These are phyloP conservation scores for Acleris laterana DNA, from an alignment of 2,888 invertebrate species.

Conservation along the genomic window DNA sequence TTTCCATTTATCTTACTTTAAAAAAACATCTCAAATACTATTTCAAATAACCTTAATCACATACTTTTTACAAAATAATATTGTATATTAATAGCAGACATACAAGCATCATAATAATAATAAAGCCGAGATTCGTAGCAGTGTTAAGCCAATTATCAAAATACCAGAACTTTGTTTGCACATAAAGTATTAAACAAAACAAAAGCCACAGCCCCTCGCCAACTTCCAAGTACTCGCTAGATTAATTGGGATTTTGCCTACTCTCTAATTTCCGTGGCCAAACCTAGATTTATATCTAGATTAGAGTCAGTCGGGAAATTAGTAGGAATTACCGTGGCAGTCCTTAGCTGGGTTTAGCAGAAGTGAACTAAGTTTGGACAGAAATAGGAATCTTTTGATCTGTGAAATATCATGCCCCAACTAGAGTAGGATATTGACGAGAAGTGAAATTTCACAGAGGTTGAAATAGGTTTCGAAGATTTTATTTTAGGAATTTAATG, in stretches of 20 bases:
- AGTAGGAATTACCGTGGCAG: conserved; percentile 61
- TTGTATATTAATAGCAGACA: too few relatives aligned
- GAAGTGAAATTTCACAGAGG: conserved; percentile 46
- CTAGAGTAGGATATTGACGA: conserved; percentile 47
- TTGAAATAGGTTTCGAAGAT: background rate
- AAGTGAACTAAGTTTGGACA: conserved; percentile 58
- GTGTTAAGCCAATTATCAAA: background rate
- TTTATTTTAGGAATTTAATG: too few relatives aligned
- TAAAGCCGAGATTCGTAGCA: too few relatives aligned
- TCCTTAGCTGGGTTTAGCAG: conserved; percentile 54
- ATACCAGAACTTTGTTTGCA: background rate
- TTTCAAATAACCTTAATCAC: too few relatives aligned
- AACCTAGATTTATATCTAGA: conserved; percentile 45
- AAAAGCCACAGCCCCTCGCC: background rate
- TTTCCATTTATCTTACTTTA: too few relatives aligned
- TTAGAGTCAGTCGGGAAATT: conserved; percentile 61
- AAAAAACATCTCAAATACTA: too few relatives aligned
- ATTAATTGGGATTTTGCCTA: conserved; percentile 45
- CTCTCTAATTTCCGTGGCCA: conserved; percentile 48
- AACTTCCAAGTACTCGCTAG: conserved; percentile 16
- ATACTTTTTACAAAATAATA: too few relatives aligned
- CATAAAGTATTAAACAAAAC: conserved; percentile 7
- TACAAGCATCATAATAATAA: too few relatives aligned
- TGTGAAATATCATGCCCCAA: conserved; percentile 52
- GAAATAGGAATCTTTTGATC: conserved; percentile 70